Percentiles rank a stretch among this genome's conserved stretches.
phyloP scores from a whole-genome alignment of 1,140 invertebrate genomes.

The Babylonia areolata region DNA sequence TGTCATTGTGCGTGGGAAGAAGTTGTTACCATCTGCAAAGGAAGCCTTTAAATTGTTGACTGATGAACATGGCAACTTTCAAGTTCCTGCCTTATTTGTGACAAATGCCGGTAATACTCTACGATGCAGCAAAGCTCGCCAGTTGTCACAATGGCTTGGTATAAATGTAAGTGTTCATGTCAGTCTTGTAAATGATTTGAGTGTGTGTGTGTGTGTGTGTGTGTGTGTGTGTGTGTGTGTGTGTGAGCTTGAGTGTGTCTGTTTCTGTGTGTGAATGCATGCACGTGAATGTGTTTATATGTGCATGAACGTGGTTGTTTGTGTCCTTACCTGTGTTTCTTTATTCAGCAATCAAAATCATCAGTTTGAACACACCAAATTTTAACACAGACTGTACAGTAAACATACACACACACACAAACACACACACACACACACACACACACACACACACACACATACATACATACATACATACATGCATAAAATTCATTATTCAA shows the following conservation, averaged over 20 bases:
- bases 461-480: too few species aligned
- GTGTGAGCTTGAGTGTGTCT: background rate
- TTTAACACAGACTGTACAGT: too few species aligned
- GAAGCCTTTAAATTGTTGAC: slow-evolving; percentile 70
- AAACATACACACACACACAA: too few species aligned
- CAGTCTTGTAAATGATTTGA: background rate
- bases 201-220: background rate
- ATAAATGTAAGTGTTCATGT: slow-evolving; percentile 64
- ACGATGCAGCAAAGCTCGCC: slow-evolving; percentile 73
- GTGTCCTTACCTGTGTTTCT: background rate
- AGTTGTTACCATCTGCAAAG: slow-evolving; percentile 69
- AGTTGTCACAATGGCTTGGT: slow-evolving; percentile 73
- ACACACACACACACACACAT: too few species aligned
- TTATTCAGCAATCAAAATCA: too few species aligned
- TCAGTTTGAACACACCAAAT: too few species aligned
- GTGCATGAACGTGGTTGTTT: background rate
- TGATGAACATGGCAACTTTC: slow-evolving; percentile 70
- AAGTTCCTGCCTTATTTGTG: slow-evolving; percentile 74
- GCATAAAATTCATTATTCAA: too few species aligned
- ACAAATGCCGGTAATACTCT: slow-evolving; percentile 76
- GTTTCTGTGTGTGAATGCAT: background rate
- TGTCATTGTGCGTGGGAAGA: slow-evolving; percentile 74
- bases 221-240: background rate
- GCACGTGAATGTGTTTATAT: background rate
- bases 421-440: too few species aligned